Evolutionary conservation across 2,797 vertebrate genomes (phyloP).

Genomic region (Bradypus variegatus): DNA sequence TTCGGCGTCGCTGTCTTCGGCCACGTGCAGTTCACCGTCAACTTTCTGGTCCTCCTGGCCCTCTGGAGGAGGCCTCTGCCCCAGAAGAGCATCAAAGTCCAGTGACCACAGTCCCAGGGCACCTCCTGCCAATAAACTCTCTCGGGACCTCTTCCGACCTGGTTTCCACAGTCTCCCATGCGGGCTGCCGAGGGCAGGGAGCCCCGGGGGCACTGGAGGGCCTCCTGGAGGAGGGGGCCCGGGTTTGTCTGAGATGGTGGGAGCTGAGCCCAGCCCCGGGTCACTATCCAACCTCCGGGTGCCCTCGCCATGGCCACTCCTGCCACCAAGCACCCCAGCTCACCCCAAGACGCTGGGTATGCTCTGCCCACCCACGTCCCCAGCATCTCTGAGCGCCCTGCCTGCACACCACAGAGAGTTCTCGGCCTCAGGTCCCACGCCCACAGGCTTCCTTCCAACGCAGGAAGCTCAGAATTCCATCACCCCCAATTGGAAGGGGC

Average conservation of each 20-base stretch:
- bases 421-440: too few species aligned
- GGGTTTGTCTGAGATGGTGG: background rate
- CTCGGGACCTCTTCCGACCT: background rate
- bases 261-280: background rate
- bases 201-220: background rate
- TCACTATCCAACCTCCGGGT: background rate
- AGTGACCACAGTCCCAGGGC: slow-evolving; percentile 29
- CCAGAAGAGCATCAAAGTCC: slow-evolving; percentile 52
- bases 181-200: background rate
- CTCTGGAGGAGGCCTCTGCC: slow-evolving; percentile 70
- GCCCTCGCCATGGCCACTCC: too few species aligned
- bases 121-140: slow-evolving; percentile 46
- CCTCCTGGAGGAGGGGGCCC: background rate
- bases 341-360: too few species aligned
- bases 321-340: too few species aligned
- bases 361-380: background rate
- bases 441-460: background rate
- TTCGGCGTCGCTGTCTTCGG: slow-evolving; percentile 88
- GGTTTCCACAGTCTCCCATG: background rate
- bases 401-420: background rate
- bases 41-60: slow-evolving; percentile 74
- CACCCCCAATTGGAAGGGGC: background rate
- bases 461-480: background rate
- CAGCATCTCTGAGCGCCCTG: background rate
- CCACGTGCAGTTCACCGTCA: slow-evolving; percentile 81